These are phyloP conservation scores for Diorhabda carinulata DNA, from an alignment of 1,140 invertebrate species.

Conservation along the genomic window DNA sequence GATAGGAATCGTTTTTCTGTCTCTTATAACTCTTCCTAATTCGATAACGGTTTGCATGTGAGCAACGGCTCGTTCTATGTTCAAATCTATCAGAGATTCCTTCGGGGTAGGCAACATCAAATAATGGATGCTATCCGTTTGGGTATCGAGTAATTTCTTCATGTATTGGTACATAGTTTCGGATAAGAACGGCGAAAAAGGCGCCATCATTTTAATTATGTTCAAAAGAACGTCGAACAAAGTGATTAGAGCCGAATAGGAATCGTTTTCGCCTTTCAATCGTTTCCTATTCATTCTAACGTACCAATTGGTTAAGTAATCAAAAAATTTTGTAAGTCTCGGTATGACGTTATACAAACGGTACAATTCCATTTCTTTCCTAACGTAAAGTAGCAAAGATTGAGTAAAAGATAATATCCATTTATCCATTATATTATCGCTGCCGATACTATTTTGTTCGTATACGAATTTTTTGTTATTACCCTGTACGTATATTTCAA, in stretches of 20 bases:
- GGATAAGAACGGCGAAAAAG: constrained; percentile 95
- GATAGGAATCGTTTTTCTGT: constrained; percentile 88
- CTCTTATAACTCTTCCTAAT: constrained; percentile 85
- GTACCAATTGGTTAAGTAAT: constrained; percentile 97
- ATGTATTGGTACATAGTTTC: constrained; percentile 95
- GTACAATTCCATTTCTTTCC: constrained; percentile 91
- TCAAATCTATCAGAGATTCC: constrained; percentile 70
- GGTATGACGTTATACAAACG: constrained; percentile 94
- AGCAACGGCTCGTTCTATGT: constrained; percentile 86
- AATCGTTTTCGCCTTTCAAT: constrained; percentile 79
- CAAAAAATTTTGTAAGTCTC: constrained; percentile 90
- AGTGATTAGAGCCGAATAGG: constrained; percentile 79
- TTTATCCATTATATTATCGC: constrained; percentile 87
- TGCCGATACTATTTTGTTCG: constrained; percentile 57
- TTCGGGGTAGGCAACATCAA: constrained; percentile 79
- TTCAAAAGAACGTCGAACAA: constrained; percentile 84
- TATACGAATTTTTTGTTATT: constrained; percentile 61
- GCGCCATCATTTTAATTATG: constrained; percentile 91
- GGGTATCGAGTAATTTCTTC: constrained; percentile 50
- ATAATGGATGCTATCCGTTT: constrained; percentile 77
- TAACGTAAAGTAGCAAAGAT: constrained; percentile 82
- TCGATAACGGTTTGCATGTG: constrained; percentile 96
- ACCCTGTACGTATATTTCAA: constrained; percentile 74
- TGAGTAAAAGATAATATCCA: constrained; percentile 98
- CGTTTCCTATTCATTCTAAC: constrained; percentile 94